phyloP scores from a whole-genome alignment of 2,797 vertebrate species.

The Cryptoprocta ferox region DNA sequence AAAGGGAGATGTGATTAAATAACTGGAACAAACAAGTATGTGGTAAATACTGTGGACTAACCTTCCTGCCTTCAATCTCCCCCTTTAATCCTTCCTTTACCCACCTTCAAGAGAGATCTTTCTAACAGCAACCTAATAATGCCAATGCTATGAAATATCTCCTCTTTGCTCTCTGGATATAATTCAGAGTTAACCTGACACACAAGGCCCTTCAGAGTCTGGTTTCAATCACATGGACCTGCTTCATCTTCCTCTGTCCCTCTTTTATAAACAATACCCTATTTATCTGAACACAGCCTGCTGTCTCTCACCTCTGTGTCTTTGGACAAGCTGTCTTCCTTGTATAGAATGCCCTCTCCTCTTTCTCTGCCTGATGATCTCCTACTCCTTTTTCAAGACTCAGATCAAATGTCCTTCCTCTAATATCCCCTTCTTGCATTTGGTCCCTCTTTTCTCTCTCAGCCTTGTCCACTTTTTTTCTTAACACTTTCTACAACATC shows the following conservation, averaged over 20 bases:
- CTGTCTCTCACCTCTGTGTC: neutral
- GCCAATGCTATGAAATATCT: neutral
- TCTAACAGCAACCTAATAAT: neutral
- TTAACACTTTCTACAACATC: neutral
- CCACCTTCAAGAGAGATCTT: neutral
- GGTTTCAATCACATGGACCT: neutral
- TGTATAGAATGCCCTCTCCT: neutral
- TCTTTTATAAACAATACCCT: neutral
- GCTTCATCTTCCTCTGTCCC: neutral
- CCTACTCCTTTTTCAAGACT: slow-evolving; percentile 24
- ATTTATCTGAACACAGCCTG: neutral
- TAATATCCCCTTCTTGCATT: neutral
- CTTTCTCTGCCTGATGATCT: neutral
- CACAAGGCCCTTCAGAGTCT: neutral
- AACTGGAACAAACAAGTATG: neutral
- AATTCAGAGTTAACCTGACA: neutral
- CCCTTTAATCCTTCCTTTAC: neutral
- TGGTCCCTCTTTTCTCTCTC: neutral
- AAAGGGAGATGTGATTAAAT: neutral
- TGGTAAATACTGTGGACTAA: neutral
- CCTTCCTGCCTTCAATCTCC: neutral
- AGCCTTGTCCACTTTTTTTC: neutral
- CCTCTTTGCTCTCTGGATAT: neutral
- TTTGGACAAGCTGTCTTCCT: neutral
- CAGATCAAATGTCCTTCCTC: neutral